These are phyloP conservation scores for Montifringilla adamsi DNA, from an alignment of 2,113 vertebrate genomes.

Conservation along the genomic window DNA sequence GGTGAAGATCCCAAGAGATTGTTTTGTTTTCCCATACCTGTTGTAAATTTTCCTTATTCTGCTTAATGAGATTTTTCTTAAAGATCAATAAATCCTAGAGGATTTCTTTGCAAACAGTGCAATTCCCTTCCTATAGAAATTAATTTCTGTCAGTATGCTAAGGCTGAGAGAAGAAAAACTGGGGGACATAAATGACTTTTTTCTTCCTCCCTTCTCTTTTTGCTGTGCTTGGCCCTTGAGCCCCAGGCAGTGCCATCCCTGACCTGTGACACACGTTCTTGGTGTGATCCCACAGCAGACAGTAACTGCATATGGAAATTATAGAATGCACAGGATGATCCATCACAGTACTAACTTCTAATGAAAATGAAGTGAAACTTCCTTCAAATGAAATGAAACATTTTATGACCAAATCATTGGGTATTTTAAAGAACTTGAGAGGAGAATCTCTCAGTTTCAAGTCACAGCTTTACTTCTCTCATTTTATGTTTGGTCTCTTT, in stretches of 20 bases:
- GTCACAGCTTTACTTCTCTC: not conserved
- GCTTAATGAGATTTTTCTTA: slow-evolving; percentile 65
- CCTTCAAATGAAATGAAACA: not conserved
- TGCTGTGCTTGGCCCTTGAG: not conserved
- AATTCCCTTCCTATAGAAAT: slow-evolving; percentile 45
- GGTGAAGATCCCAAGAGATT: slow-evolving; percentile 68
- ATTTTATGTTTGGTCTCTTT: slow-evolving; percentile 20
- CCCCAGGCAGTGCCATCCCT: not conserved
- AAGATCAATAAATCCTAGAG: slow-evolving; percentile 73
- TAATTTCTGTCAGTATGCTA: slow-evolving; percentile 24
- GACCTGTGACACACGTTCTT: not conserved
- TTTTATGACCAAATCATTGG: not conserved
- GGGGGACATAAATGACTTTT: not conserved
- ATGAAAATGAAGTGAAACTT: not conserved
- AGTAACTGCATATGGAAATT: not conserved
- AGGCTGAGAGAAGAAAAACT: not conserved
- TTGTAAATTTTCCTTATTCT: slow-evolving; percentile 68
- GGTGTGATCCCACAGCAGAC: not conserved
- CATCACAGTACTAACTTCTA: not conserved
- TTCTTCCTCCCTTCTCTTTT: not conserved
- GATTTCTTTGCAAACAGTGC: slow-evolving; percentile 51
- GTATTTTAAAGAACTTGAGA: not conserved
- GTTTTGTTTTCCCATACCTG: slow-evolving; percentile 56
- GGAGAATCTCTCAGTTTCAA: not conserved
- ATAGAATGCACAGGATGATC: not conserved